Base-by-base conservation (phyloP, 2,113 vertebrate species). In the Pteruthius melanotis region DNA sequence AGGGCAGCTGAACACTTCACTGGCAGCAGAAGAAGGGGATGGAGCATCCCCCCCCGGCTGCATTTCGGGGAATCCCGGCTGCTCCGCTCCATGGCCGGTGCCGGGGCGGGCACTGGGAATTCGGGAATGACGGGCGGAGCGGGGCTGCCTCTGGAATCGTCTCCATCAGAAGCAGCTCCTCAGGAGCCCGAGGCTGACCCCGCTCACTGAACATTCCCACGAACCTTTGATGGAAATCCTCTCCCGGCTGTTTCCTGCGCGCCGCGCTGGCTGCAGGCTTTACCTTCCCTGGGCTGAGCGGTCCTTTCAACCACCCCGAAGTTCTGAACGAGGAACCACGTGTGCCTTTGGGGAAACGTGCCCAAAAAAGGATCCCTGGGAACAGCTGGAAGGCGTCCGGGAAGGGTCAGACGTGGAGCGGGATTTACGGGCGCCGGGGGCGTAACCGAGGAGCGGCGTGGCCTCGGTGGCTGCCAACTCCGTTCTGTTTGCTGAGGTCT, bases 71-170 rank as follows among this genome's bases (percentile, higher is more conserved):
- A 57, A 9, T 13, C 42, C 40, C 42, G 16, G 16, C 42, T 20
- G 1, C 33, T 42, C 74, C 4, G 39, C n/a, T 16, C 22, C 56
- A 1, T 0, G 53, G 4, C 22, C 11, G 68, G 3, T 3, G 77
- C 13, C 3, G 30, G 42, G 39, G 21, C 6, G 13, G 66, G 80
- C 79, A 3, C 47, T 2, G 66, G 80, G 57, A 7, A 7, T 10
- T 16, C 1, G 33, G 83, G 26, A 5, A 23, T 1, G 20, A 2
- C 0, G 1, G 6, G 3, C 4, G 2, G 50, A 5, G n/a, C 3
- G 1, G 40, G 60, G 18, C 20, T 3, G 18, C 19, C 2, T 15
- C 8, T 0, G 61, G 78, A 26, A 17, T 4, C 6, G 4, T 3
- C 57, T 37, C 17, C 0, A 0, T 33, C 6, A 6, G 45, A 35